Evolutionary conservation across 2,888 invertebrate species (phyloP), one percentile per base, ranked within the genome.

Genomic region (Cheilosia variabilis): DNA sequence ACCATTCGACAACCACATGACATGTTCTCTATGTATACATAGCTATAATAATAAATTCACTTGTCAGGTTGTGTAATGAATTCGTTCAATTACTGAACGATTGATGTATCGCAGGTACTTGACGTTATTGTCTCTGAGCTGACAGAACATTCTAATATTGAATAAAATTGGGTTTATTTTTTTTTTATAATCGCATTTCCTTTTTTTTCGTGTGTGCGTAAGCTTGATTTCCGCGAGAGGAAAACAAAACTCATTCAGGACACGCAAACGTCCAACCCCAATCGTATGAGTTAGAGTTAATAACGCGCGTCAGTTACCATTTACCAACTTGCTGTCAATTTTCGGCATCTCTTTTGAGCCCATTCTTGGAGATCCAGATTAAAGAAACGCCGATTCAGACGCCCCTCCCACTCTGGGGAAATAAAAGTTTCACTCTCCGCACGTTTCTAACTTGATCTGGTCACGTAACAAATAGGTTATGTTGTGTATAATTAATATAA

Each of bases 391-490:
- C 13, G 4, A 15, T 15, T 24, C 24, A 52, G n/a, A 17, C n/a
- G 5, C 9, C 43, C 17, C 13, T 19, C 19, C 17, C n/a, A n/a
- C n/a, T n/a, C n/a, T n/a, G n/a, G n/a, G n/a, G n/a, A n/a, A n/a
- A n/a, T 24, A 60, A 60, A 24, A 41, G n/a, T 27, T 45, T 24
- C 4, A 24, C 17, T 24, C 41, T n/a, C 27, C 27, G 7, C 34
- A 31, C 13, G 4, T 22, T 6, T 37, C 34, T n/a, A 37, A 65
- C 37, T 43, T 55, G 17, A n/a, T 68, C 66, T 43, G 52, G 60
- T 52, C 72, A 53, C 62, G 73, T 73, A 73, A 73, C 53, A 31
- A 31, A 45, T 52, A 52, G 52, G 52, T 52, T 53, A 63, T n/a
- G 57, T 17, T 17, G 7, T 15, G 45, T 34, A 43, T 55, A 55